Evolutionary conservation across 2,888 invertebrate genomes (phyloP).

Genomic region (Rhamnusium bicolor): DNA sequence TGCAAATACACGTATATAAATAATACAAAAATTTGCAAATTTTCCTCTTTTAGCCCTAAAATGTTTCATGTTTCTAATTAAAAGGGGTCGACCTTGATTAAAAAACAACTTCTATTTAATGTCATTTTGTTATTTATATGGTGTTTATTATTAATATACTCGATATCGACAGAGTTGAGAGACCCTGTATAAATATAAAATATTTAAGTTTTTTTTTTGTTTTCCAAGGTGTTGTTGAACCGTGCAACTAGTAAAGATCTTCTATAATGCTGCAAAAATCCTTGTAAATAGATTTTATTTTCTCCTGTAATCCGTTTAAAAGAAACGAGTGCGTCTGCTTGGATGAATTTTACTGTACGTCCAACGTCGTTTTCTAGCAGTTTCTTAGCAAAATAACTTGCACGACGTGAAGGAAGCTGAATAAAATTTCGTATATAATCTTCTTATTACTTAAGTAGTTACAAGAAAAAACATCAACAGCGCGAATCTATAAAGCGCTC

Average conservation of each 20-base stretch:
- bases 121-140: no score
- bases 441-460: slow-evolving; percentile 57
- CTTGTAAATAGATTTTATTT: slow-evolving; percentile 57
- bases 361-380: neutral
- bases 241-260: slow-evolving; percentile 49
- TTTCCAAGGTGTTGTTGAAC: slow-evolving; percentile 7
- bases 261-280: slow-evolving; percentile 56
- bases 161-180: no score
- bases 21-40: no score
- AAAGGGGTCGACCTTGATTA: no score
- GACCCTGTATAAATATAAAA: neutral
- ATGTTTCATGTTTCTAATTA: no score
- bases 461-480: slow-evolving; percentile 55
- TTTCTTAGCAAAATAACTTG: neutral
- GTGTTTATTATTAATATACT: no score
- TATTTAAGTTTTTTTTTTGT: neutral
- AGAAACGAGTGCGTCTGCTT: slow-evolving; percentile 56
- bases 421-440: slow-evolving; percentile 48
- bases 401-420: slow-evolving; percentile 37
- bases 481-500: slow-evolving; percentile 54
- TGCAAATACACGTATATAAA: no score
- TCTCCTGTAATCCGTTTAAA: slow-evolving; percentile 60
- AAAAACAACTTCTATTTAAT: no score
- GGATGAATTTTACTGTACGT: slow-evolving; percentile 36
- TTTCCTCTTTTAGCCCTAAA: no score